Conservation (phyloP, 92 coral and sea anemone species). For the Epizoanthus ramosus region DNA sequence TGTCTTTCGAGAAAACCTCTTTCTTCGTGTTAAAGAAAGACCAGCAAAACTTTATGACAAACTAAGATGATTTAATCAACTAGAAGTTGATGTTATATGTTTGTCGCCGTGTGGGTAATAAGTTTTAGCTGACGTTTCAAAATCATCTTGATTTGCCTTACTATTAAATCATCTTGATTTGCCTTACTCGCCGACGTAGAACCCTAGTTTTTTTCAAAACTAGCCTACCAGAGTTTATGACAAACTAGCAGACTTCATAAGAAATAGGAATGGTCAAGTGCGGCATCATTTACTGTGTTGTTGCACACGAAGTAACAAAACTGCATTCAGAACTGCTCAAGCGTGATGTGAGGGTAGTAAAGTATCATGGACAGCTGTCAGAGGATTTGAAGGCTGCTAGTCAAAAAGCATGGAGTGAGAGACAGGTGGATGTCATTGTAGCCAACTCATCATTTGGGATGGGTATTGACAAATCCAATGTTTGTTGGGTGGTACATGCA, state of each 20-base stretch:
- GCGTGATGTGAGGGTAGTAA: slow-evolving; percentile 20
- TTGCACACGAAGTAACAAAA: slow-evolving; percentile 39
- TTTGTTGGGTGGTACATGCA: slow-evolving; percentile 38
- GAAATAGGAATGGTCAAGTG: not conserved
- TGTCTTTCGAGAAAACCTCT: slow-evolving; percentile 36
- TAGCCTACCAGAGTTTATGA: too few relatives aligned
- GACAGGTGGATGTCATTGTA: slow-evolving; percentile 17
- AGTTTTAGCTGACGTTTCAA: too few relatives aligned
- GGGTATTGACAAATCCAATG: slow-evolving; percentile 52
- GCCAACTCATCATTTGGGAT: slow-evolving; percentile 51
- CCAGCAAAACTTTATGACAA: not conserved
- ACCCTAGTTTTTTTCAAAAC: too few relatives aligned
- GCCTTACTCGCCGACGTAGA: too few relatives aligned
- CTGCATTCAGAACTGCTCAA: slow-evolving; percentile 42
- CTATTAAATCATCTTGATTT: too few relatives aligned
- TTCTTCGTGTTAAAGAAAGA: slow-evolving; percentile 37
- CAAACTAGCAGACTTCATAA: not conserved
- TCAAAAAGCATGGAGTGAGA: slow-evolving; percentile 12
- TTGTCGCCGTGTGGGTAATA: too few relatives aligned
- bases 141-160: too few relatives aligned
- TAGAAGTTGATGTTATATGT: too few relatives aligned
- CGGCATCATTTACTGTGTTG: slow-evolving; percentile 23
- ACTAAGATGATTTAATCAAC: too few relatives aligned
- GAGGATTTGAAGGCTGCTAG: slow-evolving; percentile 25
- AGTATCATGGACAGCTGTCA: slow-evolving; percentile 48